Base-by-base conservation (phyloP, 2,797 vertebrate genomes). In the Macrochelys suwanniensis region DNA sequence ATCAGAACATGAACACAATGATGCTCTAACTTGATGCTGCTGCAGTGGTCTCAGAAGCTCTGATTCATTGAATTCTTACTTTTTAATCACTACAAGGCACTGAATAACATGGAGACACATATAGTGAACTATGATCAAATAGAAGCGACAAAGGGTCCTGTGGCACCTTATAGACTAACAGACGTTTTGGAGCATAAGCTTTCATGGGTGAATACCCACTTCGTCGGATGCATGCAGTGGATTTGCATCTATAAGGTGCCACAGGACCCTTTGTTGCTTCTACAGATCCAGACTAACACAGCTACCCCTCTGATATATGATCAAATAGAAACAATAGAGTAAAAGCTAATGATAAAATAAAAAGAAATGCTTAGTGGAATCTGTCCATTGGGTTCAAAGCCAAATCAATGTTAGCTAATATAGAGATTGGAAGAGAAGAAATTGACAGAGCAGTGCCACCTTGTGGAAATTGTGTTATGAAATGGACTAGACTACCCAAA, bases 381-480 rank as follows among this genome's bases (percentile, higher is more conserved):
- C 2, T 10, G 4, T 12, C 2, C 8, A 1, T 33, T 68, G 19
- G 1, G 8, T 50, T 71, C 13, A 6, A 79, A 7, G 2, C 28
- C 23, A 9, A 45, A 65, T 0, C 1, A 4, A n/a, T 6, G 74
- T 2, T 56, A 3, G 49, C 0, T 31, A 7, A 49, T 45, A 37
- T 37, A 0, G 0, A 9, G 0, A 54, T 65, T 80, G 19, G 5
- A 0, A 7, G 65, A 76, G 65, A 12, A 89, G 15, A 37, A 61
- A 1, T 1, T 68, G 82, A 65, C 86, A 87, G 47, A 0, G 90
- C 82, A 94, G 81, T 95, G 97, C 93, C 91, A 86, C 56, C 96
- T 89, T 82, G 56, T 86, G 96, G 94, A 3, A 11, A 7, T 90
- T 61, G 53, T 45, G 11, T 50, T 0, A 21, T 31, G 53, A 7